Base-by-base conservation (phyloP, 2,113 vertebrate species). In the Cyphomyrus plagiostoma region DNA sequence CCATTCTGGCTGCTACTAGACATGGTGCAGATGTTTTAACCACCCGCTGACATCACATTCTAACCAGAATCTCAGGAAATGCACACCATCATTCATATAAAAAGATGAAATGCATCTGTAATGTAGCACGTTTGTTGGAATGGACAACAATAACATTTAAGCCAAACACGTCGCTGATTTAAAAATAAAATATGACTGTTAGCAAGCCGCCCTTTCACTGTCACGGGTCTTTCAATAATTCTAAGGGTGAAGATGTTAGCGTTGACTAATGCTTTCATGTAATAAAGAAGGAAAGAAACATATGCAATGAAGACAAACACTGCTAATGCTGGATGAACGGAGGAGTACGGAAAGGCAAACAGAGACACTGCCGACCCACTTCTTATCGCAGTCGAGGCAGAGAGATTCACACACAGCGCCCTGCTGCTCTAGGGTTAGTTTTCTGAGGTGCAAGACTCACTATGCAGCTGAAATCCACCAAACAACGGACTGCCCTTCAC, bases 391-490 rank as follows among this genome's bases (percentile, higher is more conserved):
- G 19, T 10, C 21, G 9, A 84, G 21, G 82, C 82, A 23, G 17
- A 84, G 15, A 84, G 19, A 48, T 48, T 45, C 19, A 11, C 17
- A 84, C 39, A 84, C 10, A 46, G 39, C 3, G 7, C 39, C 39
- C 39, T 48, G 45, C 82, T 11, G 45, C 82, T n/a, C 45, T 92
- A 88, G 35, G 45, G 89, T 92, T 90, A 93, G 90, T 90, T 89
- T 58, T 88, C 74, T 3, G 88, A 4, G 89, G 45, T 6, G 53
- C 86, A 45, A 83, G 90, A 66, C 89, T 90, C 58, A 21, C 82
- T 90, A 92, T 91, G 91, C 93, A 95, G 92, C 90, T 94, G 93
- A 95, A 94, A 93, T 92, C 66, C 42, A 82, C 53, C 70, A 49
- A 53, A 46, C 39, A 66, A 4, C 48, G 46, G 50, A 46, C 17